Evolutionary conservation across 2,113 vertebrate genomes (phyloP).

Genomic region (Rhabdornis inornatus): DNA sequence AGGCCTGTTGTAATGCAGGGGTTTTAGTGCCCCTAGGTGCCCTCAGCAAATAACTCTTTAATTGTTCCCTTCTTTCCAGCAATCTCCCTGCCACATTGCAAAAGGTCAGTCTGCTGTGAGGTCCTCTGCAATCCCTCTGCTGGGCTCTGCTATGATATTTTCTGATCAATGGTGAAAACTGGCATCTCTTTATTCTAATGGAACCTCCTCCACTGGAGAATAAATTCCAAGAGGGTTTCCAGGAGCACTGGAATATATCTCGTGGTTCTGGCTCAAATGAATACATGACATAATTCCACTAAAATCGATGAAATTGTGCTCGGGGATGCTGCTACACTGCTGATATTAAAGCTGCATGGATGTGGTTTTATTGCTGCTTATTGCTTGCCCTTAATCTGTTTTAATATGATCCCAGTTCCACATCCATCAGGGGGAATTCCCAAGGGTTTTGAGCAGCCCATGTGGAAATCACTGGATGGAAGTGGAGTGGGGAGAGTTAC

Average conservation of each 20-base stretch:
- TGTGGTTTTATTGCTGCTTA: not conserved
- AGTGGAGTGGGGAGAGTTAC: not conserved
- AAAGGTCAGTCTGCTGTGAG: conserved; percentile 1
- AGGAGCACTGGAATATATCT: not conserved
- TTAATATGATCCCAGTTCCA: not conserved
- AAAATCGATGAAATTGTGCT: conserved; percentile 16
- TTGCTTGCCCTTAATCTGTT: not conserved
- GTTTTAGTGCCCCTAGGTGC: not conserved
- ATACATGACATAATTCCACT: conserved; percentile 16
- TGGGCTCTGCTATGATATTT: not conserved
- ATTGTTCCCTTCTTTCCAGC: conserved; percentile 5
- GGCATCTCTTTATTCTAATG: not conserved
- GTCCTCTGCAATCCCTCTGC: not conserved
- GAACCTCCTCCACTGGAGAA: not conserved
- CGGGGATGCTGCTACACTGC: not conserved
- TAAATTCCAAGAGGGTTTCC: not conserved
- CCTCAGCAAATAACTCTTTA: conserved; percentile 15
- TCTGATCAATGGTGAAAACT: not conserved
- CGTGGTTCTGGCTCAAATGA: not conserved
- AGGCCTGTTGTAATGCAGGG: not conserved
- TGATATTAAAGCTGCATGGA: not conserved
- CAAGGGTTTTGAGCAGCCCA: not conserved
- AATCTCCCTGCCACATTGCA: not conserved
- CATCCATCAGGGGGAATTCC: not conserved
- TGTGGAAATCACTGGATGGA: not conserved